Evolutionary conservation across 2,797 vertebrate species (phyloP), one percentile per base, ranked within the genome.

Genomic region (Paguma larvata): DNA sequence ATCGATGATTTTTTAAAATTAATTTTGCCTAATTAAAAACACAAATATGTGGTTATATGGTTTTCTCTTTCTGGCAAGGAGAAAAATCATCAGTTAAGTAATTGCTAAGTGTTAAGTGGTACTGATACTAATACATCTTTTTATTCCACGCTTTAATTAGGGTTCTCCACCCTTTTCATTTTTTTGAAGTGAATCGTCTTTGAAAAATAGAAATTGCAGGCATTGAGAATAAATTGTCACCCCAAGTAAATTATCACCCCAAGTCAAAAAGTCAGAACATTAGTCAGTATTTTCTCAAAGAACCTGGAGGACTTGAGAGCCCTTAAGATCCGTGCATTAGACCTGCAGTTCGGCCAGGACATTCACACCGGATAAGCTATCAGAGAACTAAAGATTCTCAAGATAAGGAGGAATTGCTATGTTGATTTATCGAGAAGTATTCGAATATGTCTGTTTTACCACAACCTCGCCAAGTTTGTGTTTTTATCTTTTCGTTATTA

Each of bases 1-100:
- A 91, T 93, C 25, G 70, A 62, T 95, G 46, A 15, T 89, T 94
- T 82, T 85, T 75, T 77, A 89, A 67, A 95, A 93, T 90, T 90
- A 79, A 75, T 13, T 75, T 68, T 92, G 34, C 65, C 65, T 95
- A 65, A 86, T 91, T 89, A 56, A 89, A 94, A 75, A 62, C 34
- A 73, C 19, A 77, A 21, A 79, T 59, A 21, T 65, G 18, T 78
- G 23, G 10, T 79, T 68, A 11, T 78, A n/a, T 63, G 30, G 12
- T 63, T 96, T 80, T 95, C 78, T 63, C n/a, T 82, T 91, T 88
- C 78, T 21, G 62, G 4, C 32, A 23, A 92, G 27, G 46, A 77
- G 25, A 5, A 72, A 93, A 77, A 72, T 41, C 53, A 75, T 92
- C 65, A 91, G 48, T 41, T 89, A 96, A 89, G 72, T 93, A 79